These are phyloP conservation scores for Drosophila jambulina DNA, from an alignment of 1,140 invertebrate genomes.

Conservation along the genomic window DNA sequence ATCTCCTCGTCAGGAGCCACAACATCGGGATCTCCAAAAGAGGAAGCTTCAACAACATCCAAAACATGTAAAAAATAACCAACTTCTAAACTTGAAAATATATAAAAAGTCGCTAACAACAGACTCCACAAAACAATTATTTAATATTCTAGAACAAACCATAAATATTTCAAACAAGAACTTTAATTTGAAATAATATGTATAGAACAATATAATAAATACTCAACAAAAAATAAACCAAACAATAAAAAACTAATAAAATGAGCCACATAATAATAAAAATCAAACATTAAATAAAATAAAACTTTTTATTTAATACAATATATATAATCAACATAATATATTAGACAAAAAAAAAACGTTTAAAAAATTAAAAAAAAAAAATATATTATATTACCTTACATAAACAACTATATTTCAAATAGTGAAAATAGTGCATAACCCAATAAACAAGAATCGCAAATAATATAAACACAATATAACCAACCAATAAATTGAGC, in stretches of 20 bases:
- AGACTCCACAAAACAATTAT: too few relatives aligned
- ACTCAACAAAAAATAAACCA: background rate
- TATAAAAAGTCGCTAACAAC: background rate
- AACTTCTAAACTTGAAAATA: background rate
- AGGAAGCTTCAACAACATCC: constrained; percentile 9
- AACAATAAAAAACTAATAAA: background rate
- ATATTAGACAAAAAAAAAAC: background rate
- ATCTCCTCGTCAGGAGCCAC: constrained; percentile 25
- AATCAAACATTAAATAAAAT: background rate
- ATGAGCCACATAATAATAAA: background rate
- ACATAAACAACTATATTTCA: constrained; percentile 17
- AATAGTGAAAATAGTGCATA: constrained; percentile 38
- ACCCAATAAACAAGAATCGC: constrained; percentile 34
- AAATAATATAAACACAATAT: constrained; percentile 19
- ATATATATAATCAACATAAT: background rate
- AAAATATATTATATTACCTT: background rate
- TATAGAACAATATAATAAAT: constrained; percentile 5
- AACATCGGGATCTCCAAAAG: constrained; percentile 18
- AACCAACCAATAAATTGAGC: constrained; percentile 27
- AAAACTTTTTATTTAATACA: background rate
- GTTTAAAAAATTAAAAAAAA: background rate
- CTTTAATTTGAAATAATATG: background rate
- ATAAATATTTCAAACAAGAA: constrained; percentile 9
- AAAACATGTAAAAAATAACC: constrained; percentile 15
- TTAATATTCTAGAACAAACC: constrained; percentile 9